Evolutionary conservation across 2,888 invertebrate species (phyloP).

Genomic region (Clivina fossor): DNA sequence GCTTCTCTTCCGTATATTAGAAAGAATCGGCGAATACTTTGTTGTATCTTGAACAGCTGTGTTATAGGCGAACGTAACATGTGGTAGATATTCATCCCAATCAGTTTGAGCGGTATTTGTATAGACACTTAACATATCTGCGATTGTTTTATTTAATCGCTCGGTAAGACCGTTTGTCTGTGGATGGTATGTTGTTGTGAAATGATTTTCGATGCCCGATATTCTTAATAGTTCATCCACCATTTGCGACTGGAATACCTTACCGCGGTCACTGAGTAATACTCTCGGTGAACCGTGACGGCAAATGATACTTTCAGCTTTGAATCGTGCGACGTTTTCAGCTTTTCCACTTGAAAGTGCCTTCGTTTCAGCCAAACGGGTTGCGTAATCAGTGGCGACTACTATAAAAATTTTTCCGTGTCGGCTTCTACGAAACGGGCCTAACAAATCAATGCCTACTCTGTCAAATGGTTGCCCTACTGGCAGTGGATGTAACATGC

Average conservation of each 20-base stretch:
- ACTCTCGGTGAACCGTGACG: constrained; percentile 19
- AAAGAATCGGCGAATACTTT: constrained; percentile 33
- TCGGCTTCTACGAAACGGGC: constrained; percentile 38
- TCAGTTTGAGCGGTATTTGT: constrained; percentile 7
- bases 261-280: constrained; percentile 22
- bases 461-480: constrained; percentile 35
- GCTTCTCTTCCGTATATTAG: constrained; percentile 40
- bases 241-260: constrained; percentile 38
- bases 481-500: constrained; percentile 27
- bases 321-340: constrained; percentile 34
- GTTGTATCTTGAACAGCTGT: constrained; percentile 39
- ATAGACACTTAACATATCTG: constrained; percentile 10
- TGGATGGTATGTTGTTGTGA: constrained; percentile 8
- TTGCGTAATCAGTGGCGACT: constrained; percentile 43
- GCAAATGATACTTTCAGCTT: constrained; percentile 29
- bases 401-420: constrained; percentile 40
- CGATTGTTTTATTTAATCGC: constrained; percentile 41
- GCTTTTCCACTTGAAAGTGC: constrained; percentile 38
- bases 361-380: constrained; percentile 39
- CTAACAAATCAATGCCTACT: constrained; percentile 40
- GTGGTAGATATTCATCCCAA: constrained; percentile 35
- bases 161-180: constrained; percentile 39
- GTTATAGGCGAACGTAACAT: constrained; percentile 41
- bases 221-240: constrained; percentile 37
- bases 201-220: constrained; percentile 36